Percentiles rank a stretch among this genome's conserved stretches.
phyloP scores from a whole-genome alignment of 2,113 vertebrate genomes.

The Psettodes erumei region DNA sequence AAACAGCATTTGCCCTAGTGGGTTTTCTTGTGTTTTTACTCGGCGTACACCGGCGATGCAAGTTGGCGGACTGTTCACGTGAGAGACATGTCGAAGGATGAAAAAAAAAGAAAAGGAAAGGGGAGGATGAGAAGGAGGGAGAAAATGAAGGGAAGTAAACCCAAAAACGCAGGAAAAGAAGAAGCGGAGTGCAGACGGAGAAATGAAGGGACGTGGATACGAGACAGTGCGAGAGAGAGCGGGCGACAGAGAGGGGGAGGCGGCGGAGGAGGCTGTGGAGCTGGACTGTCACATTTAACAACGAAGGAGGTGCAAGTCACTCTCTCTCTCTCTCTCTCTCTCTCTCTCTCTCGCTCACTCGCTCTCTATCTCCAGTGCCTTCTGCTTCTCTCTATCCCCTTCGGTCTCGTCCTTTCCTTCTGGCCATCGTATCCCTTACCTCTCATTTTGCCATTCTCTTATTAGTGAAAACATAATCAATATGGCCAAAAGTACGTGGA shows the following conservation, averaged over 20 bases:
- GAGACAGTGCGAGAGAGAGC: conserved; percentile 21
- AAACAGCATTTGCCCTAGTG: conserved; percentile 56
- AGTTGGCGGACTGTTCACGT: conserved; percentile 64
- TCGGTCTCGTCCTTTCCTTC: neutral
- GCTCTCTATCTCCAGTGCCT: neutral
- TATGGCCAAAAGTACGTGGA: neutral
- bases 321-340: conserved; percentile 24
- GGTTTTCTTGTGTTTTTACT: neutral
- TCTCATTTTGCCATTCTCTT: neutral
- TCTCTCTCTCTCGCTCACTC: neutral
- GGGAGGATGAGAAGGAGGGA: conserved; percentile 4
- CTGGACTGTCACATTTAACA: conserved; percentile 46
- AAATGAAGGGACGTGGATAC: conserved; percentile 41
- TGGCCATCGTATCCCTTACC: neutral
- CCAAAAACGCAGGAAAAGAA: neutral
- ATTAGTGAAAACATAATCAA: neutral
- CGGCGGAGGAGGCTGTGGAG: conserved; percentile 29
- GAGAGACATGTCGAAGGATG: conserved; percentile 46
- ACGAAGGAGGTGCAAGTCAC: conserved; percentile 48
- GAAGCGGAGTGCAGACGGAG: conserved; percentile 40
- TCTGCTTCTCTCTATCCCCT: neutral
- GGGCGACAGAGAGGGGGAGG: neutral
- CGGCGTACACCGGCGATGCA: conserved; percentile 9
- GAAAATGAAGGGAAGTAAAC: conserved; percentile 11
- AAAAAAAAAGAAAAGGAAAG: neutral